Evolutionary conservation across 2,888 invertebrate genomes (phyloP).

Genomic region (Hydrotaea diabolus): DNA sequence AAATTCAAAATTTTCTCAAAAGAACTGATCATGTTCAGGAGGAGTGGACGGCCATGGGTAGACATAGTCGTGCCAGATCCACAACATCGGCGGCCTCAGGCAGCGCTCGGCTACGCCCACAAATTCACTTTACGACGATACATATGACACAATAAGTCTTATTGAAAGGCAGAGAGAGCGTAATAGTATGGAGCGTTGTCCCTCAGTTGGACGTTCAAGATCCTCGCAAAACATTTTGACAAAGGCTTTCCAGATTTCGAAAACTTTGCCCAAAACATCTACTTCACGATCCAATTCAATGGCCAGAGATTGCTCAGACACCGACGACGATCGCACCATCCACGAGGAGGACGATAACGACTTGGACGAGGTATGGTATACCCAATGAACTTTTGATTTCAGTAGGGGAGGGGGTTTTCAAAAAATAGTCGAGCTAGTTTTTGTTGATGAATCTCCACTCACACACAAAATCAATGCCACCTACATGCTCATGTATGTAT

Average conservation of each 20-base stretch:
- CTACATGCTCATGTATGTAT: neutral
- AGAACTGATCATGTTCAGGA: slow-evolving; percentile 94
- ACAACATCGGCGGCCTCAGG: slow-evolving; percentile 66
- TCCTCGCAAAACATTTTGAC: slow-evolving; percentile 92
- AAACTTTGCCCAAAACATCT: slow-evolving; percentile 79
- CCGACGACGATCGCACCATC: slow-evolving; percentile 83
- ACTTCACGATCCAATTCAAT: slow-evolving; percentile 78
- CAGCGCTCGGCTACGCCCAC: slow-evolving; percentile 68
- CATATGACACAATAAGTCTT: slow-evolving; percentile 77
- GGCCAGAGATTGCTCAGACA: slow-evolving; percentile 74
- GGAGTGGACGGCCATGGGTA: slow-evolving; percentile 89
- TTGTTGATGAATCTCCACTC: neutral
- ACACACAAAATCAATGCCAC: neutral
- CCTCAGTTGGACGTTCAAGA: slow-evolving; percentile 83
- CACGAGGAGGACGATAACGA: slow-evolving; percentile 85
- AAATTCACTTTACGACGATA: slow-evolving; percentile 72
- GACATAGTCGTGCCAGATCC: slow-evolving; percentile 78
- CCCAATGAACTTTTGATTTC: neutral
- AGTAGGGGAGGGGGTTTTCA: neutral
- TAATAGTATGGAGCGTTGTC: slow-evolving; percentile 78
- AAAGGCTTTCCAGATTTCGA: slow-evolving; percentile 88
- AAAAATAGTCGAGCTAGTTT: slow-evolving; percentile 10
- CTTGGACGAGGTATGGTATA: slow-evolving; percentile 75
- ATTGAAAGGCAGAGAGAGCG: slow-evolving; percentile 80
- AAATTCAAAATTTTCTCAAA: slow-evolving; percentile 90